Conservation (phyloP, 2,113 vertebrate species). For the Takifugu bimaculatus region DNA sequence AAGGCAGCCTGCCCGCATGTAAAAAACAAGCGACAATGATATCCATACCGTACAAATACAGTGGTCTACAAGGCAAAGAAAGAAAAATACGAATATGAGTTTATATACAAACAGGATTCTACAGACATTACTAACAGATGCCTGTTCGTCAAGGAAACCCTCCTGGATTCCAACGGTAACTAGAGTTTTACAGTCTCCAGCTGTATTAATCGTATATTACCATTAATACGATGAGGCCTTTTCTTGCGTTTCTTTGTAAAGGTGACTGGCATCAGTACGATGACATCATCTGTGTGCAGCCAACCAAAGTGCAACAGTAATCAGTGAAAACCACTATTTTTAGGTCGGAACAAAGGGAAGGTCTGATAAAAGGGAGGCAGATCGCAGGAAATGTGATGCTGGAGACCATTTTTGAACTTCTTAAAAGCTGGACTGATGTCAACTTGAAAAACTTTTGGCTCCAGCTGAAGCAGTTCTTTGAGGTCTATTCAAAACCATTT, state of each 20-base stretch:
- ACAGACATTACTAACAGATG: conserved; percentile 59
- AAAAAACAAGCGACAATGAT: neutral
- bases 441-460: conserved; percentile 75
- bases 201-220: neutral
- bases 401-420: conserved; percentile 79
- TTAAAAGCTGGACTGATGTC: conserved; percentile 68
- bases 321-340: conserved; percentile 1
- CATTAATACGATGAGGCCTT: neutral
- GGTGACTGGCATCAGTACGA: conserved; percentile 94
- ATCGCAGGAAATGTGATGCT: conserved; percentile 81
- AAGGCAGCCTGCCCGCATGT: conserved; percentile 65
- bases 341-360: conserved; percentile 39
- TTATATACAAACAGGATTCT: conserved; percentile 70
- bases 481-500: conserved; percentile 40
- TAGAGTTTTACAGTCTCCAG: accelerated
- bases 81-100: conserved; percentile 38
- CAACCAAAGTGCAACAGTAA: conserved; percentile 31
- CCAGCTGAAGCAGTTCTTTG: conserved; percentile 79
- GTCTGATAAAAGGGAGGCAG: conserved; percentile 70
- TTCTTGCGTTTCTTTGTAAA: conserved; percentile 23
- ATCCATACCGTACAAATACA: conserved; percentile 86
- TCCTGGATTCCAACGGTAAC: conserved; percentile 65
- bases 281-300: conserved; percentile 79
- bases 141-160: conserved; percentile 62
- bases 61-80: conserved; percentile 33